Evolutionary conservation across 2,888 invertebrate genomes (phyloP).

Genomic region (Apamea sordens): DNA sequence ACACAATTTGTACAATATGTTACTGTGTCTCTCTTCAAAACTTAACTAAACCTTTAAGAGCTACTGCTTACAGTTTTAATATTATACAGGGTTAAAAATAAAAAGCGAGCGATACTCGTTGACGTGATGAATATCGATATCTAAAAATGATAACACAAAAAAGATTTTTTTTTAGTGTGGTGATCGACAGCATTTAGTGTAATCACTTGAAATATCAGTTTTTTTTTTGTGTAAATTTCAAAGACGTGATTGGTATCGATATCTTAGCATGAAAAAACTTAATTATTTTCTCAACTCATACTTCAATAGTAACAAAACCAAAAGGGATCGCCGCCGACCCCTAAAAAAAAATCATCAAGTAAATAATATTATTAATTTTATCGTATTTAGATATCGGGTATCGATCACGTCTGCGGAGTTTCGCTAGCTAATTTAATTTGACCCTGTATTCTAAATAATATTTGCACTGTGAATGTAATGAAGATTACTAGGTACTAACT

Average conservation of each 20-base stretch:
- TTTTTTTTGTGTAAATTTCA: no score
- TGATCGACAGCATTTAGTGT: no score
- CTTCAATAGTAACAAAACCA: neutral
- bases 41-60: constrained; percentile 49
- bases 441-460: constrained; percentile 40
- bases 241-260: no score
- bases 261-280: no score
- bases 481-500: constrained; percentile 50
- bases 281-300: no score
- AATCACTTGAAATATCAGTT: no score
- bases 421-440: neutral
- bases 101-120: neutral
- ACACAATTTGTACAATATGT: constrained; percentile 65
- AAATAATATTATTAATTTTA: neutral
- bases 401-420: neutral
- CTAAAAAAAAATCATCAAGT: neutral
- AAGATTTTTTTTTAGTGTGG: neutral
- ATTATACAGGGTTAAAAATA: neutral
- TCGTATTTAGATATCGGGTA: neutral
- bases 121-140: neutral
- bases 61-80: neutral
- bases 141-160: neutral
- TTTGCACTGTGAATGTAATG: constrained; percentile 56
- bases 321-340: neutral
- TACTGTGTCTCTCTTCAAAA: constrained; percentile 54